These are phyloP conservation scores for Chionomys nivalis DNA, from an alignment of 2,113 vertebrate genomes.

Conservation along the genomic window DNA sequence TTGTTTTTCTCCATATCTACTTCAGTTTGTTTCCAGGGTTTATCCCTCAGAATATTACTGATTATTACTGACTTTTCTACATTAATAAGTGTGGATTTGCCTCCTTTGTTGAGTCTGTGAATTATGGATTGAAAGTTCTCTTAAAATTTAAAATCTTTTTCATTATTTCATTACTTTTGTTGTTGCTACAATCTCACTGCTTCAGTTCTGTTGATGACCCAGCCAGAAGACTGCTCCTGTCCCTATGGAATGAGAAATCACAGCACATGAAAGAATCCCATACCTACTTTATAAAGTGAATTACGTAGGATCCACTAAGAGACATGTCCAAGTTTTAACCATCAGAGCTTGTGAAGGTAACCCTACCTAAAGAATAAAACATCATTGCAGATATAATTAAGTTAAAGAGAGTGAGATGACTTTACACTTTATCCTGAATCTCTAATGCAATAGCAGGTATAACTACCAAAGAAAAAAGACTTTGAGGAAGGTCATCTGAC, in stretches of 20 bases:
- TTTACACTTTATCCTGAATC: neutral
- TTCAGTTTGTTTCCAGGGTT: neutral
- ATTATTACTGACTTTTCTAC: neutral
- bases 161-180: neutral
- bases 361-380: neutral
- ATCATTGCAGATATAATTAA: neutral
- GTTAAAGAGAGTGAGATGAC: neutral
- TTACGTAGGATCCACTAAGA: neutral
- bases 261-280: neutral
- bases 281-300: neutral
- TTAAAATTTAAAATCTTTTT: neutral
- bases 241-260: neutral
- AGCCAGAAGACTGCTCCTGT: neutral
- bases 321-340: neutral
- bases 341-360: neutral
- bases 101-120: neutral
- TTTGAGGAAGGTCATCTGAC: neutral
- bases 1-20: neutral
- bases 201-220: neutral
- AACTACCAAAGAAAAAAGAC: neutral
- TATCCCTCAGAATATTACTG: neutral
- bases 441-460: neutral
- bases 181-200: neutral
- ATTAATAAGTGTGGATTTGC: neutral
- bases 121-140: neutral